Percentiles rank a stretch among this genome's conserved stretches.
Conservation (phyloP, 2,888 invertebrate species). For the Trichopria drosophilae region DNA sequence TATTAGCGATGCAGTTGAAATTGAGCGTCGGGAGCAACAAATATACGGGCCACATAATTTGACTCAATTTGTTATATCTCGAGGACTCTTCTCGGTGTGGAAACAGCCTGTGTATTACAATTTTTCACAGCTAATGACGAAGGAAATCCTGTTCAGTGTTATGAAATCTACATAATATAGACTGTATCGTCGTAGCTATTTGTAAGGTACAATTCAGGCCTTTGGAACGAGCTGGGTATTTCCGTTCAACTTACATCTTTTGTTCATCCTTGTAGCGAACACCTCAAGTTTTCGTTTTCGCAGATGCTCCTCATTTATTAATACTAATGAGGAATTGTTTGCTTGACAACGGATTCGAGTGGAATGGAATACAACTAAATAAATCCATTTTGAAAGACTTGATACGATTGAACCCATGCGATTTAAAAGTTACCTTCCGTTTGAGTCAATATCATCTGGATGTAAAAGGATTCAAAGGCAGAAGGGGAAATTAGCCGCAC, state of each 20-base stretch:
- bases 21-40: constrained; percentile 37
- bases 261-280: too few species aligned
- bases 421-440: too few species aligned
- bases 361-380: too few species aligned
- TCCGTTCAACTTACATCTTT: constrained; percentile 33
- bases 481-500: too few species aligned
- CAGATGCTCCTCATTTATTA: constrained; percentile 42
- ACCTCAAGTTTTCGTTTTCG: too few species aligned
- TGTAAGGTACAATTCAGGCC: constrained; percentile 27
- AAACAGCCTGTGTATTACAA: constrained; percentile 38
- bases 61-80: constrained; percentile 39
- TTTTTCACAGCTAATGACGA: constrained; percentile 46
- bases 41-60: constrained; percentile 38
- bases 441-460: too few species aligned
- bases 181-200: constrained; percentile 43
- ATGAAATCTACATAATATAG: constrained; percentile 34
- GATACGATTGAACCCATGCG: too few species aligned
- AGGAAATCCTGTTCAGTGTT: constrained; percentile 32
- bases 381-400: too few species aligned
- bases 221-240: constrained; percentile 39
- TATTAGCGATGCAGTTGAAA: too few species aligned
- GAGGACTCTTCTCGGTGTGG: constrained; percentile 37
- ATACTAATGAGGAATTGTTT: constrained; percentile 42
- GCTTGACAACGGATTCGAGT: constrained; percentile 39
- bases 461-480: too few species aligned